Percentiles rank a stretch among this genome's conserved stretches.
These are phyloP conservation scores for Holocentrus rufus DNA, from an alignment of 2,797 vertebrate species.

Conservation along the genomic window DNA sequence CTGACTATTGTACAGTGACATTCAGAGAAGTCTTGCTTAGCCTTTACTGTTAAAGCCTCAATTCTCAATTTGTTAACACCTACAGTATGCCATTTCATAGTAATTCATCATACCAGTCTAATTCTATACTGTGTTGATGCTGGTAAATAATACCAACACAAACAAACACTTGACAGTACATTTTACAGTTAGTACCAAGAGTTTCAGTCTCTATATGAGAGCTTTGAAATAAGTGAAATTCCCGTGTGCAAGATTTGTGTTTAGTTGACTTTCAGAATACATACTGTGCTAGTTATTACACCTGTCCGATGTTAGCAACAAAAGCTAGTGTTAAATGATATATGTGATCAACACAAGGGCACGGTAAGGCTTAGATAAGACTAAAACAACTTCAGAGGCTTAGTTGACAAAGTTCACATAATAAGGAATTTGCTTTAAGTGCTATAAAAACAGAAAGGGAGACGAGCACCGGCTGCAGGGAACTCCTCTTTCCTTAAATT, in stretches of 20 bases:
- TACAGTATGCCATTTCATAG: neutral
- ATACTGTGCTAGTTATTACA: constrained; percentile 1
- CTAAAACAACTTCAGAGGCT: constrained; percentile 33
- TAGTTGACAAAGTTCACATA: constrained; percentile 19
- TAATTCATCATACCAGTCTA: constrained; percentile 11
- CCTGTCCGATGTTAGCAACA: constrained; percentile 23
- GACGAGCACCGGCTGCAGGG: constrained; percentile 35
- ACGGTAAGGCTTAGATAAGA: constrained; percentile 47
- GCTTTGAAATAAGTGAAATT: neutral
- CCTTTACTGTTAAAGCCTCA: constrained; percentile 23
- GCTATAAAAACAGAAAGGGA: constrained; percentile 51
- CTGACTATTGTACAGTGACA: constrained; percentile 16
- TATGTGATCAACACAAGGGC: constrained; percentile 30
- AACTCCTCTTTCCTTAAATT: constrained; percentile 36
- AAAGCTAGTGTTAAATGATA: constrained; percentile 21
- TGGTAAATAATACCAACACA: constrained; percentile 28
- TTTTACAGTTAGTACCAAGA: constrained; percentile 31
- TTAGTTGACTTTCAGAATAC: constrained; percentile 20
- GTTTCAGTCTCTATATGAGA: constrained; percentile 4
- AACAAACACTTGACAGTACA: constrained; percentile 26
- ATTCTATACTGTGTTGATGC: constrained; percentile 16
- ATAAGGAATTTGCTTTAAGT: constrained; percentile 42
- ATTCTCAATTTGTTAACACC: constrained; percentile 17
- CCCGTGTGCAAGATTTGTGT: constrained; percentile 4
- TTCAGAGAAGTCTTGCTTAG: constrained; percentile 24